These are phyloP conservation scores for Apodemia zela DNA, from an alignment of 2,888 invertebrate genomes.

Conservation along the genomic window DNA sequence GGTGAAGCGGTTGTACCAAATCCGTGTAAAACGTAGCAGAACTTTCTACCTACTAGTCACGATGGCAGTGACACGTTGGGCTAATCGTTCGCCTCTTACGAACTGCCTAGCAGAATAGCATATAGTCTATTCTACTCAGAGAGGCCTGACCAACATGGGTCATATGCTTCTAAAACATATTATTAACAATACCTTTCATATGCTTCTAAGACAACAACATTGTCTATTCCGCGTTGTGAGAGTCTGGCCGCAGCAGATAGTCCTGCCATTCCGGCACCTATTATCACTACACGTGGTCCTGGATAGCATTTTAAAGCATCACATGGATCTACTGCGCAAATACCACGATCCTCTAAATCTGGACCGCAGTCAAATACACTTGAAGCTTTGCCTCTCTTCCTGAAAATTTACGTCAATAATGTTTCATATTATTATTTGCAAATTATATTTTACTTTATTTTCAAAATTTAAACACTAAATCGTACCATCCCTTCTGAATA, in stretches of 20 bases:
- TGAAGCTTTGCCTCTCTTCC: slow-evolving; percentile 43
- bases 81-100: too few relatives aligned
- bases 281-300: slow-evolving; percentile 85
- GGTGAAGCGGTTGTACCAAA: too few relatives aligned
- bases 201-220: slow-evolving; percentile 87
- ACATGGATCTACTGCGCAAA: slow-evolving; percentile 54
- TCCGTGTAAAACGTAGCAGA: too few relatives aligned
- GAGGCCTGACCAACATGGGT: too few relatives aligned
- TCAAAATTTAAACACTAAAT: slow-evolving; percentile 19
- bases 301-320: slow-evolving; percentile 49
- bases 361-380: slow-evolving; percentile 49
- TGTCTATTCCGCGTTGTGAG: slow-evolving; percentile 83
- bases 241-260: slow-evolving; percentile 88
- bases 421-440: background rate
- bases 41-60: too few relatives aligned
- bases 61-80: too few relatives aligned
- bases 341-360: slow-evolving; percentile 54
- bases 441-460: background rate
- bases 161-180: background rate
- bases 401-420: slow-evolving; percentile 31
- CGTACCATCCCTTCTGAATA: slow-evolving; percentile 49
- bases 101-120: too few relatives aligned
- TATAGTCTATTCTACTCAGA: too few relatives aligned
- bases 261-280: slow-evolving; percentile 91
- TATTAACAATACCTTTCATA: slow-evolving; percentile 82